Conservation (phyloP, 2,888 invertebrate genomes). For the Drosophila eohydei region DNA sequence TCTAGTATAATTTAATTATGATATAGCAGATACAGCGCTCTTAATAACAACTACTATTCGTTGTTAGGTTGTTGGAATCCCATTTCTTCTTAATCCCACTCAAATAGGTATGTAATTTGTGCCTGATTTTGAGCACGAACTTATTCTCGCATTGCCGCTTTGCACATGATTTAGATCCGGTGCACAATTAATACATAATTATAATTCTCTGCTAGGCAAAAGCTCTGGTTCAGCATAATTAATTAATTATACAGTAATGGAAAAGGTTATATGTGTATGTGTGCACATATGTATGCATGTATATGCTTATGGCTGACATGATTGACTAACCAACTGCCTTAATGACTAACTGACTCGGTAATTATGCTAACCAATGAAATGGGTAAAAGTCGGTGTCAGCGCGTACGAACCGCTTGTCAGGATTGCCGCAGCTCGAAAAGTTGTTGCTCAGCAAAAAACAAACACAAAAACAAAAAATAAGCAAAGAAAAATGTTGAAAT, state of each 20-base stretch:
- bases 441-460: constrained; percentile 13
- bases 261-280: background rate
- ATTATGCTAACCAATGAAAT: constrained; percentile 38
- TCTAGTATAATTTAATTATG: background rate
- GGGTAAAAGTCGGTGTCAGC: constrained; percentile 59
- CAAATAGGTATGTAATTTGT: background rate
- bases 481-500: constrained; percentile 19
- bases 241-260: constrained; percentile 57
- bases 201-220: constrained; percentile 11
- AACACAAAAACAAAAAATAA: background rate
- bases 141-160: background rate
- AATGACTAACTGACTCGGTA: constrained; percentile 36
- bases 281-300: background rate
- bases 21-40: background rate
- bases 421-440: constrained; percentile 28
- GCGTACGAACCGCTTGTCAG: constrained; percentile 60
- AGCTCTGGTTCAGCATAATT: constrained; percentile 23
- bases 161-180: background rate
- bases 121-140: background rate
- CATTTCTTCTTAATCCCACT: background rate
- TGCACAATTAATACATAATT: constrained; percentile 19
- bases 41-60: background rate
- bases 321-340: constrained; percentile 48
- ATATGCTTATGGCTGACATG: constrained; percentile 31
- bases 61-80: background rate